Percentiles rank a stretch among this genome's conserved stretches.
Conservation (phyloP, 2,113 vertebrate species). For the Bucco capensis region DNA sequence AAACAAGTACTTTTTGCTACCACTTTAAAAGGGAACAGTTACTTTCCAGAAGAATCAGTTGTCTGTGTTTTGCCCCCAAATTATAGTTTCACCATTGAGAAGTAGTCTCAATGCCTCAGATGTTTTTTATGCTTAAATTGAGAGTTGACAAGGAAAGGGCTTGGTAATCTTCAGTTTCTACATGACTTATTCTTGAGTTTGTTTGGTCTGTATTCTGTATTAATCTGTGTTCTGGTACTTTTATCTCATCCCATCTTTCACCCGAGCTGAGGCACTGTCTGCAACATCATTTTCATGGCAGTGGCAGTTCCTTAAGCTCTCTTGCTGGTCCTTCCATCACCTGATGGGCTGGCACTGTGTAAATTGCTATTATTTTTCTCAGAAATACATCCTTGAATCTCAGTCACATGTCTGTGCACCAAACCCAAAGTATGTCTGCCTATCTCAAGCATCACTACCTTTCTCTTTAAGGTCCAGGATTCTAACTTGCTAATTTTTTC, state of each 20-base stretch:
- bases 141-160: not conserved
- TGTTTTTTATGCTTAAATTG: not conserved
- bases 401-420: not conserved
- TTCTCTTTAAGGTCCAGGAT: not conserved
- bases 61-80: not conserved
- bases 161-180: not conserved
- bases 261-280: slow-evolving; percentile 17
- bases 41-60: not conserved
- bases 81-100: not conserved
- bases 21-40: not conserved
- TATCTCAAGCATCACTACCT: not conserved
- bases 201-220: not conserved
- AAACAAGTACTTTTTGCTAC: not conserved
- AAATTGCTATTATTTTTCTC: not conserved
- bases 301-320: not conserved
- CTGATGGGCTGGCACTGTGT: not conserved
- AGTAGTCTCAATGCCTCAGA: not conserved
- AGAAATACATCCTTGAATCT: not conserved
- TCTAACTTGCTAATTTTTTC: not conserved
- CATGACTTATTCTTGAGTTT: not conserved
- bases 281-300: slow-evolving; percentile 25
- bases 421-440: not conserved
- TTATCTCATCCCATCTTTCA: slow-evolving; percentile 9
- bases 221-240: not conserved
- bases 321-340: slow-evolving; percentile 12